Evolutionary conservation across 2,797 vertebrate genomes (phyloP).

Genomic region (Zalophus californianus): DNA sequence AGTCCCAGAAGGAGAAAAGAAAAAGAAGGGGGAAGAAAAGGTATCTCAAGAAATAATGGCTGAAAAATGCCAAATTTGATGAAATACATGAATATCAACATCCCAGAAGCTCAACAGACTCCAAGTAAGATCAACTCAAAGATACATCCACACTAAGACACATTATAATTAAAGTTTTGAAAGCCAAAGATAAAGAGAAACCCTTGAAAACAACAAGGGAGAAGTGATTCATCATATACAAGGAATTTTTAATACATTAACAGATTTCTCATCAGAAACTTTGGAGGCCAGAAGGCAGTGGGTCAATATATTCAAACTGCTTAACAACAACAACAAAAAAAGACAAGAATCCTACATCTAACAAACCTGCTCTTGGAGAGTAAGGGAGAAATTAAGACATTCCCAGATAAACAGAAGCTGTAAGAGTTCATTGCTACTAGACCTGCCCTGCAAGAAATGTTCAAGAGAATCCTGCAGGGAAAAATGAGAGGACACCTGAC

Average conservation of each 20-base stretch:
- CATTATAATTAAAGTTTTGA: neutral
- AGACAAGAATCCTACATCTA: neutral
- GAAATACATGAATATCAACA: neutral
- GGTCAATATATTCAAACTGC: neutral
- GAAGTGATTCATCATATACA: neutral
- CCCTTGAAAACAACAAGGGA: neutral
- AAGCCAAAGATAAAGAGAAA: neutral
- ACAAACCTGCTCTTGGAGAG: neutral
- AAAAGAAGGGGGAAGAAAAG: neutral
- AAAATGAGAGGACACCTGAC: neutral
- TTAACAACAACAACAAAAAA: neutral
- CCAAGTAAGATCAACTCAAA: neutral
- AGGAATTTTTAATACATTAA: neutral
- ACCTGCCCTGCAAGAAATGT: neutral
- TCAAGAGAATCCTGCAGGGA: neutral
- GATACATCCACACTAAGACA: neutral
- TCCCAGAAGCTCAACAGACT: neutral
- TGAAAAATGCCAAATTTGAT: neutral
- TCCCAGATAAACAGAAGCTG: neutral
- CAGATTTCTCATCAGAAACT: neutral
- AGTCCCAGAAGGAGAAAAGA: neutral
- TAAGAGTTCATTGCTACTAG: neutral
- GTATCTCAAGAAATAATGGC: neutral
- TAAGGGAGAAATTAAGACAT: neutral
- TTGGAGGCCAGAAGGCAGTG: neutral